These are phyloP conservation scores for Drosophila paracracens DNA, from an alignment of 2,888 invertebrate species.

Conservation along the genomic window DNA sequence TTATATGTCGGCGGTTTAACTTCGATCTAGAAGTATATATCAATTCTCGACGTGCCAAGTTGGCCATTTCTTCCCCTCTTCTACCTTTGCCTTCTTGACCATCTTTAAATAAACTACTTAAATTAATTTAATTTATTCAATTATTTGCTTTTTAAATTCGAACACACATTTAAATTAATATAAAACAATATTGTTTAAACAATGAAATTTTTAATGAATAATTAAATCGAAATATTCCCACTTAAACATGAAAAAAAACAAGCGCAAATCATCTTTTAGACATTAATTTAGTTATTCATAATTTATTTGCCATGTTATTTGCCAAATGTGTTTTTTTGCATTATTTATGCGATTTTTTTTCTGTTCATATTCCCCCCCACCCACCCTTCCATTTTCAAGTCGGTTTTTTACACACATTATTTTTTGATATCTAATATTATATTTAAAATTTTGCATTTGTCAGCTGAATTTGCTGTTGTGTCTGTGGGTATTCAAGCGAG, in stretches of 20 bases:
- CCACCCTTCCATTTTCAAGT: neutral
- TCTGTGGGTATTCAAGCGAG: slow-evolving; percentile 20
- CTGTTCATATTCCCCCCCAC: too few species aligned
- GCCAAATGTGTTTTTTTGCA: slow-evolving; percentile 4
- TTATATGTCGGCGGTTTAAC: neutral
- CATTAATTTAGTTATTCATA: neutral
- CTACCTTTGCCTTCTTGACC: neutral
- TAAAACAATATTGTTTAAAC: neutral
- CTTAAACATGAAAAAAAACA: neutral
- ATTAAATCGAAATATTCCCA: neutral
- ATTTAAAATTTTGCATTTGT: slow-evolving; percentile 19
- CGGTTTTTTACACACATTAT: slow-evolving; percentile 2
- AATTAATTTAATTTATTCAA: too few species aligned
- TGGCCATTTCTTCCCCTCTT: neutral
- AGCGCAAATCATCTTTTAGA: neutral
- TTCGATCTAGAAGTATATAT: neutral
- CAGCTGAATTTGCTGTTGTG: slow-evolving; percentile 18
- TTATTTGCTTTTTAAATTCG: too few species aligned
- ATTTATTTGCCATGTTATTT: neutral
- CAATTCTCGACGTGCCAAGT: neutral
- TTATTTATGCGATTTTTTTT: neutral
- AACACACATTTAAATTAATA: neutral
- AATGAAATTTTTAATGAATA: neutral
- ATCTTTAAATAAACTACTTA: too few species aligned
- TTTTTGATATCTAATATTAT: slow-evolving; percentile 15